A percentile compares a stretch with the other conserved stretches of the same genome.
Conservation (phyloP, 1,140 invertebrate species). For the Magallana ariakensis region DNA sequence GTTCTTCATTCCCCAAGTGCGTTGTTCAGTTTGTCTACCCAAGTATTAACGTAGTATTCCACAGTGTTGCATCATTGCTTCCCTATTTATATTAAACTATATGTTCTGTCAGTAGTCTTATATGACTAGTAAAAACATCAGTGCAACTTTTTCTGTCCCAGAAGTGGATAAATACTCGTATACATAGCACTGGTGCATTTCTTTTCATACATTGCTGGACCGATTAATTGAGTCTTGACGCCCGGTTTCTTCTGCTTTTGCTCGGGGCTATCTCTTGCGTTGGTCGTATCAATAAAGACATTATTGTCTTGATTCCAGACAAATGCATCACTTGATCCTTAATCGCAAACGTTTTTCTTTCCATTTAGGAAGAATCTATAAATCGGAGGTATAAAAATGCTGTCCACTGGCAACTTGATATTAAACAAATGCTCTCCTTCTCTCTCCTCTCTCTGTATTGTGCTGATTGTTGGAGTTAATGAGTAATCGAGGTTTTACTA, state of each 20-base stretch:
- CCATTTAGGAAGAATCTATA: constrained; percentile 21
- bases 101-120: too few relatives aligned
- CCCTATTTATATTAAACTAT: too few relatives aligned
- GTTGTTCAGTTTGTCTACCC: too few relatives aligned
- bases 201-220: too few relatives aligned
- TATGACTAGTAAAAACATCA: too few relatives aligned
- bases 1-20: too few relatives aligned
- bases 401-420: constrained; percentile 12
- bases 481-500: background rate
- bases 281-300: background rate
- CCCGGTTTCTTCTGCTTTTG: background rate
- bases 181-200: too few relatives aligned
- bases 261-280: background rate
- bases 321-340: constrained; percentile 7
- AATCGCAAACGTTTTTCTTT: background rate
- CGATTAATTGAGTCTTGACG: background rate
- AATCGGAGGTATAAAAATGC: background rate
- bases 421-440: background rate
- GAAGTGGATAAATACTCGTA: too few relatives aligned
- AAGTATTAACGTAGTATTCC: too few relatives aligned
- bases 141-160: too few relatives aligned
- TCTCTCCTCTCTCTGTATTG: background rate
- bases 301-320: constrained; percentile 19
- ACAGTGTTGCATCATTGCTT: too few relatives aligned
- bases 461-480: background rate